These are phyloP conservation scores for Drosophila stalkeri DNA, from an alignment of 2,888 invertebrate genomes.

Conservation along the genomic window DNA sequence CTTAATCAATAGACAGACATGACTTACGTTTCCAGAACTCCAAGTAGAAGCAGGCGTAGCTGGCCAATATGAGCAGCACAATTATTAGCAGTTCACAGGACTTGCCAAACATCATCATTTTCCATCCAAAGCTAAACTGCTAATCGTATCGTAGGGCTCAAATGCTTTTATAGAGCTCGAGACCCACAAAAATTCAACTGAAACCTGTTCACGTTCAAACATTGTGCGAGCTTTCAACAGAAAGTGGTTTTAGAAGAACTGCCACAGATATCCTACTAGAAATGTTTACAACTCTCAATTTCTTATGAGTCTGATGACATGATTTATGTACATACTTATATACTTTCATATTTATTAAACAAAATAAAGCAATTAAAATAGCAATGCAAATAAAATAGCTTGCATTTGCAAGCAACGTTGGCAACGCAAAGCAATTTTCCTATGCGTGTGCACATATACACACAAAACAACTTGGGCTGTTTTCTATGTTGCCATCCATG, in stretches of 20 bases:
- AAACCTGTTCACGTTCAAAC: background rate
- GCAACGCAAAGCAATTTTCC: too few species aligned
- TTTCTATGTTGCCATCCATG: too few species aligned
- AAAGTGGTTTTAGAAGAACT: background rate
- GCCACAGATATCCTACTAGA: background rate
- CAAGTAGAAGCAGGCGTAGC: slow-evolving; percentile 48
- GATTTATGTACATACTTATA: too few species aligned
- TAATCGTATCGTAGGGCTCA: background rate
- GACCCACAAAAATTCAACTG: background rate
- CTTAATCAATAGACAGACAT: background rate
- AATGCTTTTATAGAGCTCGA: slow-evolving; percentile 25
- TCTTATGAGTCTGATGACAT: too few species aligned
- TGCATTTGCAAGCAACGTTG: too few species aligned
- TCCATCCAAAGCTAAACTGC: slow-evolving; percentile 18
- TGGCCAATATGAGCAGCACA: slow-evolving; percentile 38
- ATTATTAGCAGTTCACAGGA: slow-evolving; percentile 32
- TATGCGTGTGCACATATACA: too few species aligned
- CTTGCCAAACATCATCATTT: slow-evolving; percentile 27
- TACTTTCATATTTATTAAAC: too few species aligned
- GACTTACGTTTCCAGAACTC: slow-evolving; percentile 49
- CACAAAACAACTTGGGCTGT: too few species aligned
- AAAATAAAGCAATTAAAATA: too few species aligned
- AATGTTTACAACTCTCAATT: background rate
- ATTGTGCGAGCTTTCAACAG: background rate
- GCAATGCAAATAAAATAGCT: too few species aligned